Conservation (phyloP, 2,113 vertebrate species). For the Chloropsis cyanopogon region DNA sequence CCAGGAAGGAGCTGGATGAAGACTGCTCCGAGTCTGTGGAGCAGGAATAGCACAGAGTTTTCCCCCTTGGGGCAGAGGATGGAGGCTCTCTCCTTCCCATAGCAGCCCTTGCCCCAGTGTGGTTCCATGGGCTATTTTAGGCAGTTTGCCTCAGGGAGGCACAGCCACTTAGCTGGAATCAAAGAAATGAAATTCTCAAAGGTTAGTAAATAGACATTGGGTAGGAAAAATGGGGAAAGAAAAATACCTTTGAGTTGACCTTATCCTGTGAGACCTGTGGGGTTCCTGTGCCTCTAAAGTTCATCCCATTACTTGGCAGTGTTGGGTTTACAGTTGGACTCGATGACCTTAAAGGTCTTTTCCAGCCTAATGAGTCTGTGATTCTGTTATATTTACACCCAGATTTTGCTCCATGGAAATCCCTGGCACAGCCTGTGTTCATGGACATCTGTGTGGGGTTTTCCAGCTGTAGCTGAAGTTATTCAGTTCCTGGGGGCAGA, state of each 20-base stretch:
- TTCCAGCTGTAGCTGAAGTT: background rate
- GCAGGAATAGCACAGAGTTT: background rate
- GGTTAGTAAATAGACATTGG: background rate
- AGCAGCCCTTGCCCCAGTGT: background rate
- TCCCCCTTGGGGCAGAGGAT: background rate
- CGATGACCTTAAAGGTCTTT: background rate
- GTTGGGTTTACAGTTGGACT: background rate
- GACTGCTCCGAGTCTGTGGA: background rate
- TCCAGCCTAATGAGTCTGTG: background rate
- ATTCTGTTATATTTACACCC: background rate
- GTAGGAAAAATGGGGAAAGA: background rate
- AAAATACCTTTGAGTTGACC: background rate
- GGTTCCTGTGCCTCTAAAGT: background rate
- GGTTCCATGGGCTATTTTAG: background rate
- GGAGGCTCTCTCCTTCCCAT: background rate
- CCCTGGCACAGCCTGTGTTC: background rate
- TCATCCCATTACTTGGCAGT: background rate
- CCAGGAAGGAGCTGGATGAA: background rate
- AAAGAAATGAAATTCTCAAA: background rate
- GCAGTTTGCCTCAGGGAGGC: background rate
- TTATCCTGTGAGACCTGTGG: background rate
- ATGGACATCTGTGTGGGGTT: fast-evolving
- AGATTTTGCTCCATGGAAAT: background rate
- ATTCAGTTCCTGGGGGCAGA: background rate
- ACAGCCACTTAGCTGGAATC: background rate